Evolutionary conservation across 2,888 invertebrate genomes (phyloP).

Genomic region (Meteorus cinctellus): DNA sequence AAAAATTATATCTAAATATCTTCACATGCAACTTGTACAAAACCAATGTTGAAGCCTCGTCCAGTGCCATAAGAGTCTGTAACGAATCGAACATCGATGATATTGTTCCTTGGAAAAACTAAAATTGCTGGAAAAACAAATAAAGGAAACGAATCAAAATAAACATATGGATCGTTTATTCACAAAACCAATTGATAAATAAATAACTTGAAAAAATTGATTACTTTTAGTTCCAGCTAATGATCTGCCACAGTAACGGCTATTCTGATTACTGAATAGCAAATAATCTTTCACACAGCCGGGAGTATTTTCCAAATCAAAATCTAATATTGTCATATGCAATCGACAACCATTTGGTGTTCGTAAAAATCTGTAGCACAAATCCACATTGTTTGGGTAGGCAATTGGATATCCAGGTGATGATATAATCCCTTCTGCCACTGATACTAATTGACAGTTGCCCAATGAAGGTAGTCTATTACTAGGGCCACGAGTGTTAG

Average conservation of each 20-base stretch:
- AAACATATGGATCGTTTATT: not conserved
- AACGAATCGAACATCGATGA: slow-evolving; percentile 70
- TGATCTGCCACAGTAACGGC: slow-evolving; percentile 72
- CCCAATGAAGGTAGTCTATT: slow-evolving; percentile 27
- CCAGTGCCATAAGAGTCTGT: slow-evolving; percentile 69
- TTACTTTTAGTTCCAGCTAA: slow-evolving; percentile 70
- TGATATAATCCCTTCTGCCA: slow-evolving; percentile 69
- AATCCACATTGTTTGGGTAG: slow-evolving; percentile 71
- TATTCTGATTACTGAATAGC: slow-evolving; percentile 63
- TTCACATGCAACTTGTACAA: slow-evolving; percentile 67
- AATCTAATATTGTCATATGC: slow-evolving; percentile 71
- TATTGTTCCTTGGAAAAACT: slow-evolving; percentile 62
- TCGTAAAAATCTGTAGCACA: slow-evolving; percentile 74
- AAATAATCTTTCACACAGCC: slow-evolving; percentile 73
- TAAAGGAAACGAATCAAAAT: not conserved
- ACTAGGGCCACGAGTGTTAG: slow-evolving; percentile 21
- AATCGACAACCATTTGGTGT: slow-evolving; percentile 71
- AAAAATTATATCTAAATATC: slow-evolving; percentile 34
- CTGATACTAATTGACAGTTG: slow-evolving; percentile 66
- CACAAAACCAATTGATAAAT: too few relatives aligned
- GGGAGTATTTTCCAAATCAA: slow-evolving; percentile 71
- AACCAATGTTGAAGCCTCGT: slow-evolving; percentile 73
- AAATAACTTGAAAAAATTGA: not conserved
- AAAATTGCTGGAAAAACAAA: slow-evolving; percentile 63
- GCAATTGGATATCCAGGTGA: slow-evolving; percentile 73